Evolutionary conservation across 2,113 vertebrate genomes (phyloP).

Genomic region (Trogon melanurus): DNA sequence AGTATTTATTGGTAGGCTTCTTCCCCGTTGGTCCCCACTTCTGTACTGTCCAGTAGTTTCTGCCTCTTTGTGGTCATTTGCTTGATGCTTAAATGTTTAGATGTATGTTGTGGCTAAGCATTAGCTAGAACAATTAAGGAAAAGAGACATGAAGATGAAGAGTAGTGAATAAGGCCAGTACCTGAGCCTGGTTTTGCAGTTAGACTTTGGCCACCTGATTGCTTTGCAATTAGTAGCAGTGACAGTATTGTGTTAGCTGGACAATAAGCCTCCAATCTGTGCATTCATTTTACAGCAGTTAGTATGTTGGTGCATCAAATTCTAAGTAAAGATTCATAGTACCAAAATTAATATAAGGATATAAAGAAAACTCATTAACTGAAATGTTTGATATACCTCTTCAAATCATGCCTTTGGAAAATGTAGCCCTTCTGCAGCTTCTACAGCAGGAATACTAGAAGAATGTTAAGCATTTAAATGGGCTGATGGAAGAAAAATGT

Average conservation of each 20-base stretch:
- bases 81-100: background rate
- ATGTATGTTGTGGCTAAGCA: background rate
- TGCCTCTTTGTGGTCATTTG: background rate
- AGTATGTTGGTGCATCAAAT: background rate
- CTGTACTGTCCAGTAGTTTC: background rate
- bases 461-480: background rate
- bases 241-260: background rate
- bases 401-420: background rate
- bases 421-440: background rate
- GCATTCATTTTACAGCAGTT: background rate
- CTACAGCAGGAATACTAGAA: background rate
- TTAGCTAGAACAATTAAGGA: background rate
- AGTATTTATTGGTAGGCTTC: background rate
- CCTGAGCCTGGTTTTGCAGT: background rate
- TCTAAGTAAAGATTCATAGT: background rate
- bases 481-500: background rate
- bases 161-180: background rate
- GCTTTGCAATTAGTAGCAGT: background rate
- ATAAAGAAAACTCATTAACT: background rate
- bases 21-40: fast-evolving
- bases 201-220: background rate
- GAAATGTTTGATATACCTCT: background rate
- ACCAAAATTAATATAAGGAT: background rate
- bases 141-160: background rate
- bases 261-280: background rate